Evolutionary conservation across 2,888 invertebrate genomes (phyloP).

Genomic region (Epistrophella euchroma): DNA sequence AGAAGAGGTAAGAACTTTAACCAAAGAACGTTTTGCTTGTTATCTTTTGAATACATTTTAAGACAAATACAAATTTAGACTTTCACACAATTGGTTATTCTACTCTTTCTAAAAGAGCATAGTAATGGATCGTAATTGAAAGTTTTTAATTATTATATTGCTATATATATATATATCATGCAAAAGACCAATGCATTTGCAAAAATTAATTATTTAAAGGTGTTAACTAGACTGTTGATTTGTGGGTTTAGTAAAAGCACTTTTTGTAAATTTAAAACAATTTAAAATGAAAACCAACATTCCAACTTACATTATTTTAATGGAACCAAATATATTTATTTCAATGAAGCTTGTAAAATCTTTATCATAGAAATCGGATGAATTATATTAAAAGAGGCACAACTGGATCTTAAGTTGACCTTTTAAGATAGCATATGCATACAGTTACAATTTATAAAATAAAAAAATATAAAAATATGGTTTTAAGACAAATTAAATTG

Average conservation of each 20-base stretch:
- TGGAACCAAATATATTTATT: not conserved
- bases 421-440: no score
- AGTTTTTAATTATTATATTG: conserved; percentile 12
- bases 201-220: conserved; percentile 3
- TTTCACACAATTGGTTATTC: not conserved
- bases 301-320: not conserved
- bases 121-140: conserved; percentile 28
- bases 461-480: no score
- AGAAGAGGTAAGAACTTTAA: not conserved
- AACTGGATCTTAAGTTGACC: no score
- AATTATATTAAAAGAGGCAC: no score
- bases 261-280: not conserved
- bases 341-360: not conserved
- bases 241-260: not conserved
- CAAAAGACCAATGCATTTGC: conserved; percentile 5
- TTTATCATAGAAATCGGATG: not conserved
- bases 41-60: conserved; percentile 26
- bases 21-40: conserved; percentile 7
- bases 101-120: not conserved
- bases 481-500: no score
- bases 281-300: not conserved
- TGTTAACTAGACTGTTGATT: not conserved
- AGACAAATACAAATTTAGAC: conserved; percentile 19
- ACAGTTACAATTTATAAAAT: no score
- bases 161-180: not conserved